These are phyloP conservation scores for Anniella stebbinsi DNA, from an alignment of 2,797 vertebrate genomes.

Conservation along the genomic window DNA sequence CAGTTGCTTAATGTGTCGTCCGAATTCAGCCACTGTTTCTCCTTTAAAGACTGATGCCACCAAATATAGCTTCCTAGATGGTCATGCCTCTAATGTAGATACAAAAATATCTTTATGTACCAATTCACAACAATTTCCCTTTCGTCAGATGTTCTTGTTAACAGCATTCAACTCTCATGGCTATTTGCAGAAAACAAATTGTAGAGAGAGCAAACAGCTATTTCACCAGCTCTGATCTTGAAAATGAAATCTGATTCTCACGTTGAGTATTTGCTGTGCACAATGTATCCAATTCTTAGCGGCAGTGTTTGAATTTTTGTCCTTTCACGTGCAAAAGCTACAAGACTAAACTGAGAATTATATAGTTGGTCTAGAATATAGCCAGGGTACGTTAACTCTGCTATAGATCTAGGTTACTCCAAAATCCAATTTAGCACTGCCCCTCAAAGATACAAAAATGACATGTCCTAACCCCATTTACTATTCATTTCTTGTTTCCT, in stretches of 20 bases:
- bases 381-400: not conserved
- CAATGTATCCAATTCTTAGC: conserved; percentile 30
- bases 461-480: not conserved
- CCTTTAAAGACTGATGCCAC: not conserved
- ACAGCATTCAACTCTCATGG: not conserved
- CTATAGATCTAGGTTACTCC: not conserved
- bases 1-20: no score
- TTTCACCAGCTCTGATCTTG: conserved; percentile 32
- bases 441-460: not conserved
- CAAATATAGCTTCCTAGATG: not conserved
- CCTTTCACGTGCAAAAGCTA: conserved; percentile 23
- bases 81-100: not conserved
- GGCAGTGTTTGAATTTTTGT: conserved; percentile 25
- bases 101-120: not conserved
- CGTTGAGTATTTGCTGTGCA: conserved; percentile 25
- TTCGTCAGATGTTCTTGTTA: conserved; percentile 13
- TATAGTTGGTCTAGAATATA: not conserved
- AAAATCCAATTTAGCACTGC: not conserved
- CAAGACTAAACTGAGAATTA: conserved; percentile 5
- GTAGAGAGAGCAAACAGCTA: conserved; percentile 2
- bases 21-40: not conserved
- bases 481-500: not conserved
- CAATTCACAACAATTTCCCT: conserved; percentile 17
- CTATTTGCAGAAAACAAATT: conserved; percentile 29
- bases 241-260: conserved; percentile 44